Evolutionary conservation across 2,797 vertebrate genomes (phyloP).

Genomic region (Chanos chanos): DNA sequence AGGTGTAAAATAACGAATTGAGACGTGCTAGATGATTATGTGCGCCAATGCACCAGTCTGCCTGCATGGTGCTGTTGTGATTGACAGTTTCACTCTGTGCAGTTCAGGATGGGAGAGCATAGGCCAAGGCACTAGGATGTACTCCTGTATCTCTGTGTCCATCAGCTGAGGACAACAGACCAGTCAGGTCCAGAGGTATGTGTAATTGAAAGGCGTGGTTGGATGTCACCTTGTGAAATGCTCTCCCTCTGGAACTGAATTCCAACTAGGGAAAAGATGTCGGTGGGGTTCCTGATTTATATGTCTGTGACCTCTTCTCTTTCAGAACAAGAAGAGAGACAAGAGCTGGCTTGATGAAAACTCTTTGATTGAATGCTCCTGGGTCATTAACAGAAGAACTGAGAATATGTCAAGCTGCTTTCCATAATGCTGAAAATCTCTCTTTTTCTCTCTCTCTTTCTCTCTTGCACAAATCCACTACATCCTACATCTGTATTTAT

Average conservation of each 20-base stretch:
- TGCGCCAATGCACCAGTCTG: no score
- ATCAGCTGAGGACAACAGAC: not conserved
- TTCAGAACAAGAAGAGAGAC: slow-evolving; percentile 22
- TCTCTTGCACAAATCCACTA: not conserved
- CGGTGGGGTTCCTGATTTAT: slow-evolving; percentile 18
- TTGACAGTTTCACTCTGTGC: no score
- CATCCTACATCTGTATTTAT: no score
- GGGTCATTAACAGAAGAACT: no score
- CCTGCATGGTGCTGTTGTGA: no score
- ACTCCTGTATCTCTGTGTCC: not conserved
- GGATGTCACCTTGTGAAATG: slow-evolving; percentile 17
- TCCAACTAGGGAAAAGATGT: slow-evolving; percentile 13
- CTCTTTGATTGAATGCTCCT: slow-evolving; percentile 11
- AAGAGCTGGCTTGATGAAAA: slow-evolving; percentile 4
- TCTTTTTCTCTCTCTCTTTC: not conserved
- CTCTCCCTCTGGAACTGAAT: slow-evolving; percentile 29
- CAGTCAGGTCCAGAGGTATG: slow-evolving; percentile 6
- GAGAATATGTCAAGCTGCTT: no score
- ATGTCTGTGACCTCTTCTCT: slow-evolving; percentile 22
- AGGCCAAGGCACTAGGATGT: not conserved
- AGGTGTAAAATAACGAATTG: no score
- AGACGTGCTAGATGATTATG: no score
- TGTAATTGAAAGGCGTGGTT: slow-evolving; percentile 18
- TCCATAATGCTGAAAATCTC: no score
- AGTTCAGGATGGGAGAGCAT: slow-evolving; percentile 5